Evolutionary conservation across 2,113 vertebrate genomes (phyloP).

Genomic region (Talpa occidentalis): DNA sequence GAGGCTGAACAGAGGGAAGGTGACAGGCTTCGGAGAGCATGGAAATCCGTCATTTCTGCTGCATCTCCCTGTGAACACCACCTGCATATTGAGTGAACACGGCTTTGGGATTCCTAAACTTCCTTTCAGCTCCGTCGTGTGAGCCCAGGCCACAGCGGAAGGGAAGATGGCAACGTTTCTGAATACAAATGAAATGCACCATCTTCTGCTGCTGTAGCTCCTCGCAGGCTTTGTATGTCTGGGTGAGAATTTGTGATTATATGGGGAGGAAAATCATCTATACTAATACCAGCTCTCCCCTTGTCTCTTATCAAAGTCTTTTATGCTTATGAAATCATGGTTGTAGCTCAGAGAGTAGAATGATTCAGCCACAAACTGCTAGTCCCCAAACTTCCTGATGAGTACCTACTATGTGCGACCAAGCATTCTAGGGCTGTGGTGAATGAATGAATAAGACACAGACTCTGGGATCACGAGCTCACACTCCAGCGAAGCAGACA

Average conservation of each 20-base stretch:
- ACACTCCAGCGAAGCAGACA: background rate
- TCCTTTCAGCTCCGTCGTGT: background rate
- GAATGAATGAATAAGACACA: background rate
- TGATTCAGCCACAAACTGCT: background rate
- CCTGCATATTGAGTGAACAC: conserved; percentile 68
- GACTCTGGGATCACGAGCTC: background rate
- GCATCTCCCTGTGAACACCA: conserved; percentile 64
- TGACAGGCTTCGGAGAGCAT: conserved; percentile 53
- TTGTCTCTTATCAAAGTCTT: conserved; percentile 42
- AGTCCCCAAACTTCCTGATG: background rate
- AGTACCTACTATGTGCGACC: background rate
- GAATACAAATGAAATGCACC: conserved; percentile 56
- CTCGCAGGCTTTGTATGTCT: background rate
- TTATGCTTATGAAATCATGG: background rate
- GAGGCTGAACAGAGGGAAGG: conserved; percentile 59
- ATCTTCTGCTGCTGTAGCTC: conserved; percentile 26
- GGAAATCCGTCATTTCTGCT: conserved; percentile 65
- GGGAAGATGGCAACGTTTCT: conserved; percentile 21
- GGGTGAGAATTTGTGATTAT: background rate
- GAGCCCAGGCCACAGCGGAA: conserved; percentile 50
- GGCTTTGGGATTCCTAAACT: conserved; percentile 65
- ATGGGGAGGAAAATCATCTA: background rate
- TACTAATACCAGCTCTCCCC: background rate
- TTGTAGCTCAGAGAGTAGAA: conserved; percentile 27
- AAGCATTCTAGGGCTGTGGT: background rate